Evolutionary conservation across 2,113 vertebrate genomes (phyloP).

Genomic region (Microcebus lehilahytsara): DNA sequence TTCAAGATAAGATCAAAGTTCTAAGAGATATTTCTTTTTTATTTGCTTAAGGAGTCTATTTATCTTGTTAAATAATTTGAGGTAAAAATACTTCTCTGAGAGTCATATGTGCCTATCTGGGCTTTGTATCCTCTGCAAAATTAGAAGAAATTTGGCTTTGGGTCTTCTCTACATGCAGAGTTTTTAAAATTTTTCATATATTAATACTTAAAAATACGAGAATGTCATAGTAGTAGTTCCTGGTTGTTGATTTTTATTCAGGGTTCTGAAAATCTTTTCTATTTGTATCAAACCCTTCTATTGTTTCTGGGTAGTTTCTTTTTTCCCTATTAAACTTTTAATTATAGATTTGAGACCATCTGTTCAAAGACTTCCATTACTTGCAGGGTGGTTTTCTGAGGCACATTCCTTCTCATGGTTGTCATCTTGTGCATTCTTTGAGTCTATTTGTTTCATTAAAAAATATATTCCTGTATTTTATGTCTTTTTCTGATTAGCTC

Average conservation of each 20-base stretch:
- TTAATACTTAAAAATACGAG: background rate
- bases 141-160: background rate
- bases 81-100: slow-evolving; percentile 3
- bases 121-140: background rate
- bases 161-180: background rate
- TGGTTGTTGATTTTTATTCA: slow-evolving; percentile 11
- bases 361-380: background rate
- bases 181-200: background rate
- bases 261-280: slow-evolving; percentile 10
- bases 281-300: background rate
- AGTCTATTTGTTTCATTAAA: background rate
- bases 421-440: background rate
- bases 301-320: slow-evolving; percentile 3
- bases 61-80: background rate
- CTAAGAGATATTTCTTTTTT: background rate
- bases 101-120: background rate
- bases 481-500: background rate
- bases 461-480: background rate
- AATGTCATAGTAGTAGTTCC: background rate
- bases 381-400: background rate
- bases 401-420: background rate
- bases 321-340: slow-evolving; percentile 11
- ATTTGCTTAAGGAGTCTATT: background rate
- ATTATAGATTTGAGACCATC: slow-evolving; percentile 12
- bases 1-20: background rate